phyloP scores from a whole-genome alignment of 1,140 invertebrate species.

The Drosophila parabipectinata region DNA sequence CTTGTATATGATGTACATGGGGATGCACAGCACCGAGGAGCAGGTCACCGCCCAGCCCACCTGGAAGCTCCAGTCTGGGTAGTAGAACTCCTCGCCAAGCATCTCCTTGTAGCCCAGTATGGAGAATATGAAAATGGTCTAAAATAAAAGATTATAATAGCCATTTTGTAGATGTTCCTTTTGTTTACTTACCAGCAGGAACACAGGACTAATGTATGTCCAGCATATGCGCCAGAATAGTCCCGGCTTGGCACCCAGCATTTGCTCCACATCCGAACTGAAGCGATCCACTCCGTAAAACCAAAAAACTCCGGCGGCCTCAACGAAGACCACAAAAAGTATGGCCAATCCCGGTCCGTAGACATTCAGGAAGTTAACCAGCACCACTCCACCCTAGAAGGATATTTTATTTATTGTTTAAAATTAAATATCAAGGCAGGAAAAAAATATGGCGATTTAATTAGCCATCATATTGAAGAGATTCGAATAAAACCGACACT shows the following conservation, averaged over 20 bases:
- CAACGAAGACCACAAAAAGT: constrained; percentile 97
- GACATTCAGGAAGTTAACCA: constrained; percentile 96
- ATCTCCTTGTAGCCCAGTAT: constrained; percentile 94
- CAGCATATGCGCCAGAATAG: constrained; percentile 97
- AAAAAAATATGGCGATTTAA: not conserved
- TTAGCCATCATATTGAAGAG: not conserved
- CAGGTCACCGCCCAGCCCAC: constrained; percentile 96
- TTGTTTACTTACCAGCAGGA: constrained; percentile 87
- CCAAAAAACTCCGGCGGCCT: constrained; percentile 98
- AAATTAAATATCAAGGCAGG: not conserved
- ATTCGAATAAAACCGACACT: constrained; percentile 13
- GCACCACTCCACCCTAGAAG: constrained; percentile 94
- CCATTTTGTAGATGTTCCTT: not conserved
- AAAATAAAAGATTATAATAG: not conserved
- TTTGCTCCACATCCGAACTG: constrained; percentile 94
- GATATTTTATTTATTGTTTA: not conserved
- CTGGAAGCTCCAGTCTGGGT: constrained; percentile 95
- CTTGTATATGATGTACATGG: constrained; percentile 93
- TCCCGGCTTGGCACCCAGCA: constrained; percentile 95
- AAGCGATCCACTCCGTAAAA: constrained; percentile 96
- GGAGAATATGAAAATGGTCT: constrained; percentile 96
- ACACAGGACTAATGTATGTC: constrained; percentile 94
- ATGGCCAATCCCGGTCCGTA: constrained; percentile 98
- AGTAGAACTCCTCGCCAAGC: constrained; percentile 93
- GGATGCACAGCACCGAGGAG: constrained; percentile 96